Base-by-base conservation (phyloP, 2,888 invertebrate species). In the Drosophila phalerata region DNA sequence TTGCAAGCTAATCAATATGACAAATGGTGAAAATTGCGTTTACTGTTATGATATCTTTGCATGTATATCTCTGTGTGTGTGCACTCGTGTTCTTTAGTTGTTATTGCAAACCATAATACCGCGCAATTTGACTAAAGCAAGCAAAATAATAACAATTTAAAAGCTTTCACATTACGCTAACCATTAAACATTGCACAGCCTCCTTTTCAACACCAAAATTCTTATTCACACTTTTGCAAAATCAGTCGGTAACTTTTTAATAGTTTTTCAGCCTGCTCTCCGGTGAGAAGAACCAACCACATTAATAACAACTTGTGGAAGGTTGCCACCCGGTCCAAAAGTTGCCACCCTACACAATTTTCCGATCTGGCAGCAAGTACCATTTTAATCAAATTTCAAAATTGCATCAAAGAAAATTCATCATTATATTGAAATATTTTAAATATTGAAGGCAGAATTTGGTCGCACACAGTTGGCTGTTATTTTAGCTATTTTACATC, bases 161-260 rank as follows among this genome's bases (percentile, higher is more conserved):
- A 13, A 15, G 17, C 10, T 6, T 42, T 22, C 22, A 34, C 15
- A 11, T 11, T 9, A 8, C n/a, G 43, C 75, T 64, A 61, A 76
- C 76, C 76, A 51, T 76, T 76, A 43, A 76, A 76, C 76, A 76
- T 76, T 51, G 64, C 37, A 49, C n/a, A 11, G 69, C 43, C 42
- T 53, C 57, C 52, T 68, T 48, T 57, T 45, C 45, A 49, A 42
- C 58, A 53, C 43, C 10, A 5, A 58, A 42, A n/a, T 25, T 45
- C 9, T 38, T 40, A 30, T 73, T 40, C 17, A 38, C 67, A 63
- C 62, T 67, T 62, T 52, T 17, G 8, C 13, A 15, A 68, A 56
- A 32, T 63, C 38, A 73, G 47, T 73, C 25, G 10, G 1, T 19
- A 4, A 13, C 30, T 55, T 40, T 28, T 53, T 48, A 13, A 13